These are phyloP conservation scores for Hemicordylus capensis DNA, from an alignment of 2,113 vertebrate species.

Conservation along the genomic window DNA sequence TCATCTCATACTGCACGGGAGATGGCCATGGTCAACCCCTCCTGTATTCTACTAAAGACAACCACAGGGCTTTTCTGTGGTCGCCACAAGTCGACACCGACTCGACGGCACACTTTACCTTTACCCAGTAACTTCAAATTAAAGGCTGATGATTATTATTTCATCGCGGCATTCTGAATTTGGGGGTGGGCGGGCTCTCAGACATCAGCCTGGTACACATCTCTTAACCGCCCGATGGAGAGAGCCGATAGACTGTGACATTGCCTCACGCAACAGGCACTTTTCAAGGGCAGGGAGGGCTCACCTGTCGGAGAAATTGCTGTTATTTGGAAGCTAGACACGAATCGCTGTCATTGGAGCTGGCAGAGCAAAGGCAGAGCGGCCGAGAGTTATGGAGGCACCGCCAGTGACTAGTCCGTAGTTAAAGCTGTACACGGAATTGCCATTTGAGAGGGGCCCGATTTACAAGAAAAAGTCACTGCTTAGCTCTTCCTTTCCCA, in stretches of 20 bases:
- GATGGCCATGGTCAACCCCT: too few relatives aligned
- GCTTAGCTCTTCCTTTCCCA: too few relatives aligned
- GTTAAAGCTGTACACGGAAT: not conserved
- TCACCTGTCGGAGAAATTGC: not conserved
- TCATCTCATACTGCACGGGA: too few relatives aligned
- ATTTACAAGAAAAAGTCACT: not conserved
- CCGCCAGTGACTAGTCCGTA: not conserved
- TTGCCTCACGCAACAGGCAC: not conserved
- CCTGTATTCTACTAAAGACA: too few relatives aligned
- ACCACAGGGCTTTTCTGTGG: too few relatives aligned
- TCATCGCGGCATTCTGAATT: not conserved
- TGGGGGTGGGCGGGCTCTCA: not conserved
- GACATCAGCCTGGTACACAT: not conserved
- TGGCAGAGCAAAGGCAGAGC: not conserved
- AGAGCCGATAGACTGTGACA: not conserved
- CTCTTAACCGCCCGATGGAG: not conserved
- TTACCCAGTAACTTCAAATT: not conserved
- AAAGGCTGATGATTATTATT: too few relatives aligned
- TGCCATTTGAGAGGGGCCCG: not conserved
- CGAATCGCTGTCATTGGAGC: constrained; percentile 3
- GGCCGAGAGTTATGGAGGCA: not conserved
- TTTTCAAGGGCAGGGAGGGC: not conserved
- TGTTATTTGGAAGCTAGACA: not conserved
- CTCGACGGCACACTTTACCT: not conserved
- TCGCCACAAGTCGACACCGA: too few relatives aligned